Base-by-base conservation (phyloP, 1,140 invertebrate genomes). In the Paracyclopina nana region DNA sequence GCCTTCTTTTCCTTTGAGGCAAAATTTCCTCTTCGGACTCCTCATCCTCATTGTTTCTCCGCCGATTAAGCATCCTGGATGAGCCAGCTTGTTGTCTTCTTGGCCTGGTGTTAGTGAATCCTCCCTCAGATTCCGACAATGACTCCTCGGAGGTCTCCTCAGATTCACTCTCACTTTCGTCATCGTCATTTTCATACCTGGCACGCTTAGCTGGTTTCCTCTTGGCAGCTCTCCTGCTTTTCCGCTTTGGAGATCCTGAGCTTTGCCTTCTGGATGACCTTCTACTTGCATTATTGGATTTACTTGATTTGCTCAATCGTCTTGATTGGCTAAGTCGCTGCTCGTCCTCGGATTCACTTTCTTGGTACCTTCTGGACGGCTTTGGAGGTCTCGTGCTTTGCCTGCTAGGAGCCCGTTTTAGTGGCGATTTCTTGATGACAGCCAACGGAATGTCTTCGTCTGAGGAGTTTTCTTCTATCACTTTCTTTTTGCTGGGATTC, bases 31-130 rank as follows among this genome's bases (percentile, higher is more conserved):
- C 56, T 16, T 63, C 61, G 2, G 57, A 59, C 27, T 63, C 61
- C 4, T 60, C 57, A 18, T 58, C 61, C 16, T 62, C 63, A 0
- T 54, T 52, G 27, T 57, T 46, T 18, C n/a, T n/a, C n/a, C n/a
- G n/a, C n/a, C n/a, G n/a, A n/a, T n/a, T n/a, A n/a, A n/a, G n/a
- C n/a, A n/a, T n/a, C n/a, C n/a, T n/a, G n/a, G n/a, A n/a, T n/a
- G n/a, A n/a, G n/a, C n/a, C n/a, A n/a, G n/a, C n/a, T n/a, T n/a
- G n/a, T n/a, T n/a, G n/a, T 20, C 3, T 5, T 16, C 22, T n/a
- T 25, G 24, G 6, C 29, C 27, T 27, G 25, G 16, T 14, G 22
- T 26, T 14, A 22, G 25, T 28, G n/a, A 14, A 24, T 14, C 12
- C 18, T 45, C 18, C 6, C 14, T n/a, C 14, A 18, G 14, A 24